Base-by-base conservation (phyloP, 2,113 vertebrate species). In the Gymnarchus niloticus region DNA sequence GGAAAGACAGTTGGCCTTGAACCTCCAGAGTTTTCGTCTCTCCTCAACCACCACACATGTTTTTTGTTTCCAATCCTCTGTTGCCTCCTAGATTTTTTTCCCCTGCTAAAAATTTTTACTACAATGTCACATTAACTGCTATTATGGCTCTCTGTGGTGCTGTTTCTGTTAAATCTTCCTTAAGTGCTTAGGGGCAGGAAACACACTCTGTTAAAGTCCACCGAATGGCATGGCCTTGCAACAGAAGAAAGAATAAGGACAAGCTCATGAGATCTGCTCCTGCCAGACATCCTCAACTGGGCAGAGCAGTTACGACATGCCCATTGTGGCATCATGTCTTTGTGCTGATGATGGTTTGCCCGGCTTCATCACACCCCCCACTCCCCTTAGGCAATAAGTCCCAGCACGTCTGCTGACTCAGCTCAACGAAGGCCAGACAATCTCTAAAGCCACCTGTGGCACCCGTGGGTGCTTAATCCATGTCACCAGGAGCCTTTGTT, bases 401-500 rank as follows among this genome's bases (percentile, higher is more conserved):
- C 17, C 51, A 54, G 49, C 12, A 6, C 25, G 28, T 3, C 2
- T 0, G 80, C 80, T 82, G 80, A 82, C 80, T 82, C 80, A 82
- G 25, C 51, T 49, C 48, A 23, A 51, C 48, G 8, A 23, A 25
- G 19, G 25, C 23, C 80, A 82, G 28, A 82, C 80, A 82, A 37
- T 82, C 21, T 82, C 80, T n/a, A 82, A 19, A 54, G 51, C 80
- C 80, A 33, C 49, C 49, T 54, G 80, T 52, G 48, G 80, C 80
- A 82, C 80, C 80, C 12, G 25, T 54, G 49, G 80, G 28, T 56
- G 80, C 80, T 54, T 54, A 54, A 54, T 82, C 80, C 80, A 56
- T 19, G n/a, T 21, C 25, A 54, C 25, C 51, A 19, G 51, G 80
- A 82, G 21, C 76, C 76, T 78, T 41, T 78, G 19, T 41, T 21